These are phyloP conservation scores for Pseudomyrmex flavicornis DNA, from an alignment of 1,140 invertebrate genomes.

Conservation along the genomic window DNA sequence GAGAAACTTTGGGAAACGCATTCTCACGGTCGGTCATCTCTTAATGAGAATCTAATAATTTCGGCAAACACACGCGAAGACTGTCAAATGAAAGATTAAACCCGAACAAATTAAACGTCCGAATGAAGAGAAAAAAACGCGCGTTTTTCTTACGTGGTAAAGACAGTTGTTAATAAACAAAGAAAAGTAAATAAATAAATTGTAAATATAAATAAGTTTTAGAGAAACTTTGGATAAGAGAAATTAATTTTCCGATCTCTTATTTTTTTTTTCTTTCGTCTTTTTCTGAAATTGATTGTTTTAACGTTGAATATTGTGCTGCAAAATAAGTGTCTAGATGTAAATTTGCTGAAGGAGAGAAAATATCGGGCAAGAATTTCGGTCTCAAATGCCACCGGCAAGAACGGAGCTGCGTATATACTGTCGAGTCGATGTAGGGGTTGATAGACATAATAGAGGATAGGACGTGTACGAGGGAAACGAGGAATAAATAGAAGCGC, in stretches of 20 bases:
- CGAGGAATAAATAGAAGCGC: constrained; percentile 10
- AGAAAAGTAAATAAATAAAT: no score
- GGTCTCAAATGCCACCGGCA: not conserved
- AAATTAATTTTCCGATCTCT: not conserved
- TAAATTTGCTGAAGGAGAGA: constrained; percentile 5
- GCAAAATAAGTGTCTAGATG: not conserved
- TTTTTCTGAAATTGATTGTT: not conserved
- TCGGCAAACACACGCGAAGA: not conserved
- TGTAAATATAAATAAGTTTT: no score
- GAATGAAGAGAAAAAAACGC: not conserved
- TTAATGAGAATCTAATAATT: constrained; percentile 43
- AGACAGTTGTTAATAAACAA: no score
- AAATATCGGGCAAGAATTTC: not conserved
- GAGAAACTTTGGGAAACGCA: not conserved
- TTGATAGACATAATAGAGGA: constrained; percentile 30
- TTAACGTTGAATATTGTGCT: not conserved
- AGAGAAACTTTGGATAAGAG: not conserved
- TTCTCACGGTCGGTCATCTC: not conserved
- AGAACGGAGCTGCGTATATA: not conserved
- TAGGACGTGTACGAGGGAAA: not conserved
- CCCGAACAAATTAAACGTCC: not conserved
- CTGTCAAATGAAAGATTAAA: not conserved
- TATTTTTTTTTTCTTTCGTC: no score
- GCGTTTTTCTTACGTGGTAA: not conserved
- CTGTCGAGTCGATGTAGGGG: not conserved